phyloP scores from a whole-genome alignment of 2,113 vertebrate genomes.

The Sprattus sprattus region DNA sequence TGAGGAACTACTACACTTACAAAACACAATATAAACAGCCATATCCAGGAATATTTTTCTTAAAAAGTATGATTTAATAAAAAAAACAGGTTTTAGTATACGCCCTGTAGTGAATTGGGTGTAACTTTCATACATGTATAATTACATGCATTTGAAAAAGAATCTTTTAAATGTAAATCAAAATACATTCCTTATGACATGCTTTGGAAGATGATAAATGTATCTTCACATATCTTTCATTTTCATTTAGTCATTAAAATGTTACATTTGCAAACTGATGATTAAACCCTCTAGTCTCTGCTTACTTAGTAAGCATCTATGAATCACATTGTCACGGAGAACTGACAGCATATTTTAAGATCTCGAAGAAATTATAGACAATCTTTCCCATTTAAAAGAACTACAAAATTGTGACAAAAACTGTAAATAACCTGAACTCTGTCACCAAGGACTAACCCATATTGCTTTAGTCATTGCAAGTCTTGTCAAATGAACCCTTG shows the following conservation, averaged over 20 bases:
- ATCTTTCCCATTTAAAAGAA: not conserved
- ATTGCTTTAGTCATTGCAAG: not conserved
- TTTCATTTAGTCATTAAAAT: not conserved
- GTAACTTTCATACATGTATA: not conserved
- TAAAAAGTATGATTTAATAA: not conserved
- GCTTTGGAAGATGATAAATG: not conserved
- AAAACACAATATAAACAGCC: not conserved
- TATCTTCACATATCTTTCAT: not conserved
- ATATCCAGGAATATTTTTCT: not conserved
- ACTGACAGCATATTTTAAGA: not conserved
- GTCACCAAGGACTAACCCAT: not conserved
- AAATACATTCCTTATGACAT: not conserved
- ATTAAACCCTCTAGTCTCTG: not conserved
- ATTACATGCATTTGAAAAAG: slow-evolving; percentile 17
- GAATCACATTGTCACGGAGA: not conserved
- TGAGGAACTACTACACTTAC: not conserved
- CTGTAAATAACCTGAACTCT: too few relatives aligned
- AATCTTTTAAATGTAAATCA: not conserved
- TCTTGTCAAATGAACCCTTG: not conserved
- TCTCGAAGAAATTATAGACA: not conserved
- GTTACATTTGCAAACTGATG: not conserved
- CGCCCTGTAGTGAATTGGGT: not conserved
- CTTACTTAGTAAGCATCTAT: slow-evolving; percentile 49
- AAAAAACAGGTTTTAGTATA: not conserved
- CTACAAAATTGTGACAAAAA: too few relatives aligned